Base-by-base conservation (phyloP, 2,888 invertebrate species). In the Nemoura dubitans region DNA sequence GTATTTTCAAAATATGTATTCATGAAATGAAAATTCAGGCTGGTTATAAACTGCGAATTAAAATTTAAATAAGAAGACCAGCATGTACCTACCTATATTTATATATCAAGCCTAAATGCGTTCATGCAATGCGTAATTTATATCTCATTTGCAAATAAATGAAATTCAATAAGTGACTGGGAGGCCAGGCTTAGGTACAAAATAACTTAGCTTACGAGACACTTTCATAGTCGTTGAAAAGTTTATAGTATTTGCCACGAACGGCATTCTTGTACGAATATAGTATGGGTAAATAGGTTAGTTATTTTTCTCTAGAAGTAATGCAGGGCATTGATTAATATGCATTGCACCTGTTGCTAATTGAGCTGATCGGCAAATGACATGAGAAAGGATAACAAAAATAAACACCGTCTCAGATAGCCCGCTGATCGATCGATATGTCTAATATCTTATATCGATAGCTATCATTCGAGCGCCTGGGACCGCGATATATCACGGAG, bases 281-380 rank as follows among this genome's bases (percentile, higher is more conserved):
- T 5, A 5, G 21, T 6, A 10, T 28, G 78, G 78, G n/a, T 29
- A 14, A 27, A 78, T 78, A 78, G 29, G 78, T 78, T 78, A 78
- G 29, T 25, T 27, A 28, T 78, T 78, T 29, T 78, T n/a, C 27
- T 78, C 78, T 29, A 7, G 29, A 21, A 10, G 2, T 2, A 81
- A 30, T 30, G 7, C 14, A 28, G 16, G 5, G 28, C 28, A 28
- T 81, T 81, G 28, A 81, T 81, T 81, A 30, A 81, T 81, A 76
- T 76, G 26, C 27, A 76, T 84, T 59, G 59, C 84, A 84, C 84
- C 84, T 59, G 84, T 28, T 59, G n/a, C 59, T 59, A 84, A 83
- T 76, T 84, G 84, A 59, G 16, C 30, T 84, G 84, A 28, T 76
- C 76, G 25, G 6, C 27, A 16, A 26, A 27, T 76, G 84, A 84